Evolutionary conservation across 2,113 vertebrate genomes (phyloP), one percentile per base, ranked within the genome.

Genomic region (Centropus bengalensis): DNA sequence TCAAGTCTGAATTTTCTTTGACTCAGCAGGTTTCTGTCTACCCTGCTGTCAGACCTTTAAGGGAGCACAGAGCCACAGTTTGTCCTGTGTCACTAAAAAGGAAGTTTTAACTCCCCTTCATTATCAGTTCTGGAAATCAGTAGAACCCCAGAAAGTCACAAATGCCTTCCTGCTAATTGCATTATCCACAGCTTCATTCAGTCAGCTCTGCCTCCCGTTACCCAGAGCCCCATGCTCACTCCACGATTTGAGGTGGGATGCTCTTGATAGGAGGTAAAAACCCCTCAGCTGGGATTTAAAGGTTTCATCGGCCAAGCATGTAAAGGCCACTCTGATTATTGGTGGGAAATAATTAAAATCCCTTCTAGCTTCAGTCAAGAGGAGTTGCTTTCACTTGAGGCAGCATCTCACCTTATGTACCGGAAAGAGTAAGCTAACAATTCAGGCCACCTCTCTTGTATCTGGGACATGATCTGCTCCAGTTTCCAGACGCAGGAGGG

Each of bases 181-280:
- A 26, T 80, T 78, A 64, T 5, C 54, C 77, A 74, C 44, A 92
- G 69, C 63, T 92, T 91, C 62, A 42, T 40, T 84, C 70, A 38
- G 70, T 9, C 8, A 0, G n/a, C 73, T 64, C 45, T 47, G 71
- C n/a, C 45, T 13, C 55, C 55, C 12, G 9, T n/a, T 20, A 51
- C 42, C 28, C 27, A 3, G 52, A 83, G 49, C 38, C 45, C 44
- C 0, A 0, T 1, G 1, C 42, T 58, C 14, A 5, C n/a, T 58
- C 60, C 14, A 42, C 38, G 59, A 0, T 42, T 36, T 67, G 80
- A 38, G 36, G 12, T 21, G 77, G 70, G 60, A 38, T 51, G 30
- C 52, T 89, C 56, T 67, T 67, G 42, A 52, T 63, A 1, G 0
- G 58, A 81, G 38, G n/a, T 38, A 40, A 63, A 85, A 49, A 49